Conservation (phyloP, 1,140 invertebrate genomes). For the Drosophila nasuta region DNA sequence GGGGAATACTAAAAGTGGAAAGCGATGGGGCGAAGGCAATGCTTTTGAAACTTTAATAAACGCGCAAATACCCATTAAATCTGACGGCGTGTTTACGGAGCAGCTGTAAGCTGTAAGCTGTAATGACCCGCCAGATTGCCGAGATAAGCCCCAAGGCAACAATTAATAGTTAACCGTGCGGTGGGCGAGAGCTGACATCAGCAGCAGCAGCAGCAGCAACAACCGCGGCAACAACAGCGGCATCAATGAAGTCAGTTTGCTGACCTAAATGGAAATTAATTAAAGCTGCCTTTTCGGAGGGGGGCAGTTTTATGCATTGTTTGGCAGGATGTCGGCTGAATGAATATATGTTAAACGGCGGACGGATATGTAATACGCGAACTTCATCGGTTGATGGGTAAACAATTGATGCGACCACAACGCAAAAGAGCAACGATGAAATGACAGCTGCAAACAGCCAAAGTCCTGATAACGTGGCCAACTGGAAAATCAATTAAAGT, state of each 20-base stretch:
- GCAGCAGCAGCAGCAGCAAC: neutral
- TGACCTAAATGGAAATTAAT: constrained; percentile 52
- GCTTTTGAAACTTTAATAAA: constrained; percentile 19
- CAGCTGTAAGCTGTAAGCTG: constrained; percentile 9
- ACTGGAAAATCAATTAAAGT: constrained; percentile 80
- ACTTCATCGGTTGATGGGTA: constrained; percentile 25
- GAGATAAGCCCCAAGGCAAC: constrained; percentile 30
- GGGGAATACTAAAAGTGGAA: neutral
- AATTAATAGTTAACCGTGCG: constrained; percentile 37
- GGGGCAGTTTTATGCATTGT: constrained; percentile 4
- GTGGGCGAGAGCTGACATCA: constrained; percentile 9
- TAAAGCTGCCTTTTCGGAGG: constrained; percentile 24
- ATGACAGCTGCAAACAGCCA: constrained; percentile 60
- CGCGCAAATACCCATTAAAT: constrained; percentile 32
- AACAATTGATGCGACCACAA: constrained; percentile 34
- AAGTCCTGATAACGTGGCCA: constrained; percentile 71
- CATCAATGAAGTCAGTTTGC: constrained; percentile 13
- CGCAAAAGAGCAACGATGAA: constrained; percentile 7
- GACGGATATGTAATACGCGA: constrained; percentile 17
- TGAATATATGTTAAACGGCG: neutral
- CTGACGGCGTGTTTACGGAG: neutral
- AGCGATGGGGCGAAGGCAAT: neutral
- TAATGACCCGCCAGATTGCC: constrained; percentile 19
- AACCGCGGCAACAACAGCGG: too few species aligned
- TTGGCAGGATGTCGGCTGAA: neutral